Base-by-base conservation (phyloP, 1,140 invertebrate genomes). In the Polyergus mexicanus region DNA sequence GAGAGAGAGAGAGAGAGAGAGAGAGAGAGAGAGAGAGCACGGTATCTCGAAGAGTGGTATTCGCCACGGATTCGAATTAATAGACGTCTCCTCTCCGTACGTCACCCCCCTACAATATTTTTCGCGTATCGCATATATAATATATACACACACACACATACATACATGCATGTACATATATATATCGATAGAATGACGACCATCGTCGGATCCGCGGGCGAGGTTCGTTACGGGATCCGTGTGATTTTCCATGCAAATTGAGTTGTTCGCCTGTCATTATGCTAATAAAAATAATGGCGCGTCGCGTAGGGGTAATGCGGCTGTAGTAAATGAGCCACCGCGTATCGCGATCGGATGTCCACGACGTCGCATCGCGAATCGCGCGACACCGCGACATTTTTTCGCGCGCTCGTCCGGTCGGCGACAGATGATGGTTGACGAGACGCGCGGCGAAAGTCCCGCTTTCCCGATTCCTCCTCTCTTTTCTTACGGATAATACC, bases 161-260 rank as follows among this genome's bases (percentile, higher is more conserved):
- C 2, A 60, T 1, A 60, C n/a, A 83, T 25, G 28, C 13, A 47
- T 41, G 22, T 6, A 22, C 7, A 74, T 32, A 47, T 11, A 65
- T 13, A 47, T 6, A 16, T 3, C 32, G 85, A 84, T 58, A 69
- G 41, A 32, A 69, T 22, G 65, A 62, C 63, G 65, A 62, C 41
- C 58, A 78, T 68, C 41, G 25, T 47, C 56, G 41, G 84, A 85
- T 89, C 89, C 80, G 88, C 89, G 89, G 88, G 85, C 86, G 86
- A 90, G 86, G 74, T 90, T 90, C 86, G 89, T 90, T 90, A 90
- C 74, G 35, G n/a, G n/a, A 22, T 86, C 63, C 71, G 84, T 91
- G 89, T 92, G 92, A 93, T 93, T 92, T 93, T 88, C 86, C 90
- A 93, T 93, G 92, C 92, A 93, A 93, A 93, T 93, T 92, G 91